A percentile compares a stretch with the other conserved stretches of the same genome.
These are phyloP conservation scores for Machimus atricapillus DNA, from an alignment of 2,888 invertebrate species.

Conservation along the genomic window DNA sequence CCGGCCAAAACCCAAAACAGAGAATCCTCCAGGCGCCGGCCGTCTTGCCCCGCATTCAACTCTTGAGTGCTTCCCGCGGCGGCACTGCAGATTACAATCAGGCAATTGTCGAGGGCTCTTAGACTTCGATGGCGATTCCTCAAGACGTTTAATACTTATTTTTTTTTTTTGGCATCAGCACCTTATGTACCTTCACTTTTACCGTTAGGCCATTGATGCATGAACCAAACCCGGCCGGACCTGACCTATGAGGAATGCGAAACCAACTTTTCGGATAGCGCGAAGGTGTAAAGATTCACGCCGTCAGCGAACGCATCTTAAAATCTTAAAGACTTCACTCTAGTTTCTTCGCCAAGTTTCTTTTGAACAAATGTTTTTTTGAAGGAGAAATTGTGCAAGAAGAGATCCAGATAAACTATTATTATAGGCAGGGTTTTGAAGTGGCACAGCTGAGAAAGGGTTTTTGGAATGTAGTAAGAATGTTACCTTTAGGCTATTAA, in stretches of 20 bases:
- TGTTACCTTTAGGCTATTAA: no score
- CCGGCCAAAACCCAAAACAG: neutral
- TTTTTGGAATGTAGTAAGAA: no score
- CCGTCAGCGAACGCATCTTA: neutral
- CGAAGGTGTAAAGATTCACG: neutral
- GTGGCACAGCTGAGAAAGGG: no score
- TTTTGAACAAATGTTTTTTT: neutral
- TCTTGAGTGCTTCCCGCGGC: neutral
- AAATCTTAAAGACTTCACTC: neutral
- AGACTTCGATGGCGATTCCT: neutral
- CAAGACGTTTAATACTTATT: neutral
- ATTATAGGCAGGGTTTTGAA: no score
- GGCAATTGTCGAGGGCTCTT: neutral
- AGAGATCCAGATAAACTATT: no score
- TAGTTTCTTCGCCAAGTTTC: neutral
- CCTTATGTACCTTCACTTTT: conserved; percentile 11
- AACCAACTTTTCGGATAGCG: neutral
- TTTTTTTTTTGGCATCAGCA: neutral
- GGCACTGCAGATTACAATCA: neutral
- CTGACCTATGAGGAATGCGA: conserved; percentile 6
- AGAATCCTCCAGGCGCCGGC: neutral
- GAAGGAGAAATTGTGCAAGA: neutral
- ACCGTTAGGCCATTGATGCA: neutral
- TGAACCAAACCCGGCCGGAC: neutral
- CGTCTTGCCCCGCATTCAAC: neutral